Conservation (phyloP, 2,113 vertebrate genomes). For the Xenus cinereus region DNA sequence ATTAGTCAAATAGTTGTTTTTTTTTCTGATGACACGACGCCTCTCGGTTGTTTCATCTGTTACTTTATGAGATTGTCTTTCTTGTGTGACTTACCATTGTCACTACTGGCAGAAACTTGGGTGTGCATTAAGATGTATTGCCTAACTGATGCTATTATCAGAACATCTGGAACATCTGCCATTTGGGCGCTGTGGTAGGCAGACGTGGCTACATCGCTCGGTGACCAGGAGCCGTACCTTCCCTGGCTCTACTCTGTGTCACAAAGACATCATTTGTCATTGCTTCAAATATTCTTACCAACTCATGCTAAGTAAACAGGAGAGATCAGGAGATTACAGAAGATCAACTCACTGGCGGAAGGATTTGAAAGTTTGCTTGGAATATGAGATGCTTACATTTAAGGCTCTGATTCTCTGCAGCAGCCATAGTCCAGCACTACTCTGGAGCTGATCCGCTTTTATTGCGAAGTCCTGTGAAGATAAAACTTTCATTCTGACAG, state of each 20-base stretch:
- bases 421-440: neutral
- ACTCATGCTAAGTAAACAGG: neutral
- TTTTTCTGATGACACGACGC: neutral
- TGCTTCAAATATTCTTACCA: neutral
- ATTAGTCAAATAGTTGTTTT: neutral
- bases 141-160: neutral
- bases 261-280: neutral
- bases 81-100: too few relatives aligned
- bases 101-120: neutral
- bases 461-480: neutral
- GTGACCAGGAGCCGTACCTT: neutral
- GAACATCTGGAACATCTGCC: neutral
- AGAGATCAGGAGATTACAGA: neutral
- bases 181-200: accelerated
- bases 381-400: neutral
- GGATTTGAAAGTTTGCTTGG: neutral
- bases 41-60: neutral
- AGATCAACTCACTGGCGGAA: neutral
- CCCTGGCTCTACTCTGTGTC: neutral
- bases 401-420: neutral
- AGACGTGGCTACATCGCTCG: accelerated
- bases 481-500: neutral
- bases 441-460: neutral
- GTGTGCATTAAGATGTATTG: neutral
- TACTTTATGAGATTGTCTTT: neutral